Conservation (phyloP, 2,113 vertebrate species). For the Coryphaenoides rupestris region DNA sequence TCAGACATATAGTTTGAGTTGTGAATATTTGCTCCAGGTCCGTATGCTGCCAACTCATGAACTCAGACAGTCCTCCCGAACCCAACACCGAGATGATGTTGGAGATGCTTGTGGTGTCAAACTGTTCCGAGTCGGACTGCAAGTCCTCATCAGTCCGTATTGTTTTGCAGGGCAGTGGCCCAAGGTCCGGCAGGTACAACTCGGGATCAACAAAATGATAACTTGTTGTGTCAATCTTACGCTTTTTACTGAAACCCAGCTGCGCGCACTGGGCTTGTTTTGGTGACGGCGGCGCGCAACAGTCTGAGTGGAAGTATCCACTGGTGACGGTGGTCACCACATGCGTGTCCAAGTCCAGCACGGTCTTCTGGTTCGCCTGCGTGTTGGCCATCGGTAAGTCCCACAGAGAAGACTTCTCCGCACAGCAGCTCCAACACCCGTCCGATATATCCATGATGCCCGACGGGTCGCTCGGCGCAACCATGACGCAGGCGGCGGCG, state of each 20-base stretch:
- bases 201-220: conserved; percentile 79
- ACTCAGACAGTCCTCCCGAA: conserved; percentile 86
- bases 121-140: conserved; percentile 66
- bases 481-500: conserved; percentile 71
- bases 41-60: conserved; percentile 86
- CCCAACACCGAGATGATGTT: conserved; percentile 91
- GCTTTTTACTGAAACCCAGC: conserved; percentile 72
- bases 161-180: conserved; percentile 77
- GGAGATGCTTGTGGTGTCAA: conserved; percentile 87
- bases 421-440: conserved; percentile 72
- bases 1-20: conserved; percentile 82
- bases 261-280: conserved; percentile 77
- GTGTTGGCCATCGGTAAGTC: conserved; percentile 60
- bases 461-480: conserved; percentile 58
- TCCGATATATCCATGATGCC: conserved; percentile 76
- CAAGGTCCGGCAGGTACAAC: conserved; percentile 76
- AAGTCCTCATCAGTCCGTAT: conserved; percentile 80
- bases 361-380: conserved; percentile 86
- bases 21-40: conserved; percentile 85
- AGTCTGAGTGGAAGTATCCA: conserved; percentile 89
- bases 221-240: conserved; percentile 74
- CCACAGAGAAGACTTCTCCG: conserved; percentile 65
- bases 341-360: conserved; percentile 94
- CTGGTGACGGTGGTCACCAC: conserved; percentile 91
- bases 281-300: conserved; percentile 80